phyloP scores from a whole-genome alignment of 2,113 vertebrate species.

The Peromyscus polionotus region DNA sequence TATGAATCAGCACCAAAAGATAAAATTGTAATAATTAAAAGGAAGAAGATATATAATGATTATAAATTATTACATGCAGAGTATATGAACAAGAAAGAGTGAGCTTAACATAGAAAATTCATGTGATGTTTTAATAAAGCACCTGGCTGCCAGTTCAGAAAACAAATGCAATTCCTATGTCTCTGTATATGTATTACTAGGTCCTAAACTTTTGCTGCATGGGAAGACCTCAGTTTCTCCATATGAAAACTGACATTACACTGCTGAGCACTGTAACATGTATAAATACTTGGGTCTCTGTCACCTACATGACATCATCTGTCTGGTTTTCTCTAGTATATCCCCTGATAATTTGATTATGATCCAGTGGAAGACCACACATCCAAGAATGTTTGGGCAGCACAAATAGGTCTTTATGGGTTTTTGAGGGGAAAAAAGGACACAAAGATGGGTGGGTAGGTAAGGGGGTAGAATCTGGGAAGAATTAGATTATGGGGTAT shows the following conservation, averaged over 20 bases:
- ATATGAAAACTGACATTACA: not conserved
- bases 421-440: too few species aligned
- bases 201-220: not conserved
- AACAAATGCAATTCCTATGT: not conserved
- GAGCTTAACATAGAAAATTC: not conserved
- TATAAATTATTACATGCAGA: not conserved
- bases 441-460: too few species aligned
- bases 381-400: too few species aligned
- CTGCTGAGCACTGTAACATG: not conserved
- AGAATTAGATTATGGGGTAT: too few species aligned
- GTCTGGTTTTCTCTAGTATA: not conserved
- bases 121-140: not conserved
- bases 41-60: not conserved
- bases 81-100: not conserved
- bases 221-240: not conserved
- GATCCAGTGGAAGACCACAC: not conserved
- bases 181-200: not conserved
- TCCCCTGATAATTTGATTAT: not conserved
- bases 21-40: not conserved
- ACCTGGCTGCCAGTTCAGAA: not conserved
- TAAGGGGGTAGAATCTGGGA: too few species aligned
- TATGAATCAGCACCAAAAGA: not conserved
- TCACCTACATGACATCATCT: not conserved
- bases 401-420: not conserved
- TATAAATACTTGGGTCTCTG: not conserved